These are phyloP conservation scores for Operophtera brumata DNA, from an alignment of 2,888 invertebrate species.

Conservation along the genomic window DNA sequence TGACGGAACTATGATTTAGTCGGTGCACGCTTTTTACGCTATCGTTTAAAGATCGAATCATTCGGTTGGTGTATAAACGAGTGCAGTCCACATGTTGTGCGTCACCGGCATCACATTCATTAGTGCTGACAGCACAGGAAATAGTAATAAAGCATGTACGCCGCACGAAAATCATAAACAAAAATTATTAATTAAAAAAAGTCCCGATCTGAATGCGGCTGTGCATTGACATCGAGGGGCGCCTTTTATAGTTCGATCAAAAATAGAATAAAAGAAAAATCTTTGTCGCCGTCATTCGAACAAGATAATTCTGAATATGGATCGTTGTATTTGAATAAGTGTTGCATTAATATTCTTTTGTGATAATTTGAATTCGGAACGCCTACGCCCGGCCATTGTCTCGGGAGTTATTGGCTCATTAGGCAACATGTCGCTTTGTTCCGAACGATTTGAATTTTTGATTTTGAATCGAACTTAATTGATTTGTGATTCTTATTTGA, in stretches of 20 bases:
- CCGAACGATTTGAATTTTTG: constrained; percentile 74
- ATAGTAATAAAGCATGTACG: constrained; percentile 62
- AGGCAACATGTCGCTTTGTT: constrained; percentile 71
- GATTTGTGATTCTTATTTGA: constrained; percentile 51
- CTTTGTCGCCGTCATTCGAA: constrained; percentile 68
- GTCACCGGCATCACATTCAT: constrained; percentile 65
- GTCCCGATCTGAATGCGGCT: constrained; percentile 66
- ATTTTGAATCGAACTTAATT: constrained; percentile 73
- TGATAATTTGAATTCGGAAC: constrained; percentile 76
- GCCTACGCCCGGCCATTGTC: constrained; percentile 74
- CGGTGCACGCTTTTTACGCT: constrained; percentile 16
- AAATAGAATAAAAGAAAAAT: constrained; percentile 53
- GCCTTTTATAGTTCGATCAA: constrained; percentile 52
- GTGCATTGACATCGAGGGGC: constrained; percentile 58
- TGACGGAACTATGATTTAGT: constrained; percentile 19
- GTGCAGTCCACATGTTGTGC: constrained; percentile 51
- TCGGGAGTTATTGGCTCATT: constrained; percentile 79
- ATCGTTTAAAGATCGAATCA: constrained; percentile 17
- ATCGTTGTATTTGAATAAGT: constrained; percentile 77
- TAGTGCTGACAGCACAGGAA: constrained; percentile 73
- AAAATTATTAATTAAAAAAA: constrained; percentile 67
- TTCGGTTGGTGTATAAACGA: constrained; percentile 11
- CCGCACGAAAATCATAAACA: constrained; percentile 64
- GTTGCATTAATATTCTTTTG: constrained; percentile 80
- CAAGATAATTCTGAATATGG: constrained; percentile 76